Conservation (phyloP, 1,140 invertebrate species). For the Hyles vespertilio region DNA sequence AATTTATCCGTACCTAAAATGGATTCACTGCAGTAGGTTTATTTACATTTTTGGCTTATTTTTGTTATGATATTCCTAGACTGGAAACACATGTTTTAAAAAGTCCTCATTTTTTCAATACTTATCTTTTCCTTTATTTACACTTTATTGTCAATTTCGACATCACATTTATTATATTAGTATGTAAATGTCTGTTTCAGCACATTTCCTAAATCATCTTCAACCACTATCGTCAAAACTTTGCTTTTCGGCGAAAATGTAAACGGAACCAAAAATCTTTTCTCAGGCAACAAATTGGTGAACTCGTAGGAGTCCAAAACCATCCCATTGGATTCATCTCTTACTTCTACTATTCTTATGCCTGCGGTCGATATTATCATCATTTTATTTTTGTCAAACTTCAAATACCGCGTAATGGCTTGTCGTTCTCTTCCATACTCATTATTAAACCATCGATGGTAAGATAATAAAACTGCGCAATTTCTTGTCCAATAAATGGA, state of each 20-base stretch:
- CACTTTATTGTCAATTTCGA: conserved; percentile 41
- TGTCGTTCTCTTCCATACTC: conserved; percentile 72
- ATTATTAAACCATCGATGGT: conserved; percentile 79
- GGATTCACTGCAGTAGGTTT: too few relatives aligned
- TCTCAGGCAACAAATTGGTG: conserved; percentile 73
- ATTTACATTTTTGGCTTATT: too few relatives aligned
- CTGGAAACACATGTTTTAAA: conserved; percentile 3
- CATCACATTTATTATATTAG: conserved; percentile 30
- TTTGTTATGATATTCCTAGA: conserved; percentile 9
- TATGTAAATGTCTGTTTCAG: conserved; percentile 76
- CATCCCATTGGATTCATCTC: conserved; percentile 78
- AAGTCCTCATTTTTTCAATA: conserved; percentile 8
- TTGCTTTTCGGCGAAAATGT: conserved; percentile 67
- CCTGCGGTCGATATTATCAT: conserved; percentile 79
- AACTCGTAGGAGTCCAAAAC: conserved; percentile 83
- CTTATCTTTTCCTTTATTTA: conserved; percentile 17
- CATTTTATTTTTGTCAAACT: conserved; percentile 76
- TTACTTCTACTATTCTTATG: conserved; percentile 82
- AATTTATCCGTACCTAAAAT: too few relatives aligned
- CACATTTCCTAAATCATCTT: conserved; percentile 77
- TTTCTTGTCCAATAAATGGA: conserved; percentile 81
- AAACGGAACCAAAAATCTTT: conserved; percentile 77
- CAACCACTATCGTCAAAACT: conserved; percentile 73
- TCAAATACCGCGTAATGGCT: conserved; percentile 73
- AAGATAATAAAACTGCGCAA: conserved; percentile 80